Base-by-base conservation (phyloP, 1,140 invertebrate species). In the Lordiphosa clarofinis region DNA sequence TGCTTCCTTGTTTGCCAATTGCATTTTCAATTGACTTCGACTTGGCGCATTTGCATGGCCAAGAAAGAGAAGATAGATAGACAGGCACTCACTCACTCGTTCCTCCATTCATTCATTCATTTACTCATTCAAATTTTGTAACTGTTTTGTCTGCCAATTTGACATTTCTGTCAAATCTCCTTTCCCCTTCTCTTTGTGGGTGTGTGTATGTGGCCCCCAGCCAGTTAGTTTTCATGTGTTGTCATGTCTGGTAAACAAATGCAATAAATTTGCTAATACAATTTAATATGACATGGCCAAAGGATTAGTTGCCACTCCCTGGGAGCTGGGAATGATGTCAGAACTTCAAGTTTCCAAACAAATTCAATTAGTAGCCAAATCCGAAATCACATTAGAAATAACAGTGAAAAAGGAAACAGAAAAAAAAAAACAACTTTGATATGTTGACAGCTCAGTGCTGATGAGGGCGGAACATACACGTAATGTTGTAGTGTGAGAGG, bases 1-100 rank as follows among this genome's bases (percentile, higher is more conserved):
- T 60, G 74, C 74, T 78, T 78, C 73, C 73, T 78, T 79, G 73
- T 78, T 78, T 69, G 65, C 66, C 73, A 71, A 65, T 75, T 71
- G 59, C 66, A 75, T 75, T 75, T 64, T 37, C 72, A 75, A 74
- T 54, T 39, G 74, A 56, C 59, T 55, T 42, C 43, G 38, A 64
- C 42, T 66, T 31, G 28, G 28, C 28, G 63, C 74, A 68, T 79
- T 76, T 76, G 68, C 68, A 79, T 76, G 52, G 52, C 15, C 11
- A 10, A 19, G 43, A 13, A 50, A 49, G 63, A 44, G 52, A 43
- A 61, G 56, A 37, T 9, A 12, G 50, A 42, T 38, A 67, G 48
- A 15, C 46, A 75, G 13, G 11, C 56, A 64, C 40, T 64, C 33
- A 36, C 46, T 42, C 37, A 64, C 38, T 61, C 66, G 47, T 36